Evolutionary conservation across 1,140 invertebrate genomes (phyloP).

Genomic region (Drosophila varians): DNA sequence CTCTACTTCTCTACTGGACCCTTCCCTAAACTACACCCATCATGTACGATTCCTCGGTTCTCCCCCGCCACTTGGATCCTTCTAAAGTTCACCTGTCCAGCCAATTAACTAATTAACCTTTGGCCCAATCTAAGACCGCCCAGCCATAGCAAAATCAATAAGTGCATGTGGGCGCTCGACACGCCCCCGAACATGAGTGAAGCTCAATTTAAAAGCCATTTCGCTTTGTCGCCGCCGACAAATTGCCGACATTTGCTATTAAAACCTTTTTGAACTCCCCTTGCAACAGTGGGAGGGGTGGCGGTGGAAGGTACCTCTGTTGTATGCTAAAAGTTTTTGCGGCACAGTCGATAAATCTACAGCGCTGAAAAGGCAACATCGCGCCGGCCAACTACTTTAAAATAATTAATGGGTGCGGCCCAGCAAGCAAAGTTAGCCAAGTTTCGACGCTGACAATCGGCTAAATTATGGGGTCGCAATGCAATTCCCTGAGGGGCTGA

Average conservation of each 20-base stretch:
- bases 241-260: conserved; percentile 53
- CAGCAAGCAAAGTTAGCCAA: conserved; percentile 49
- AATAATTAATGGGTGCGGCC: conserved; percentile 81
- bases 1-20: background rate
- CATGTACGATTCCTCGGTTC: background rate
- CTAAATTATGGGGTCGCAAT: conserved; percentile 69
- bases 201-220: conserved; percentile 68
- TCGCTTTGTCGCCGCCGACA: conserved; percentile 70
- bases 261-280: conserved; percentile 41
- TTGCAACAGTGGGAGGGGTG: background rate
- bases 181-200: conserved; percentile 56
- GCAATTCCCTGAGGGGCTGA: conserved; percentile 13
- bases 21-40: background rate
- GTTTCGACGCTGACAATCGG: conserved; percentile 66
- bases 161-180: conserved; percentile 52
- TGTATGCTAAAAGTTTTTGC: conserved; percentile 50
- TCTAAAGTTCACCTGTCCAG: conserved; percentile 34
- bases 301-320: background rate
- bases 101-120: conserved; percentile 77
- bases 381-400: conserved; percentile 76
- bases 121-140: conserved; percentile 27
- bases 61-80: background rate
- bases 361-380: conserved; percentile 56
- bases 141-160: conserved; percentile 61
- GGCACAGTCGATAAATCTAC: conserved; percentile 71